Conservation (phyloP, 2,797 vertebrate species). For the Notoglanidium macrostoma region DNA sequence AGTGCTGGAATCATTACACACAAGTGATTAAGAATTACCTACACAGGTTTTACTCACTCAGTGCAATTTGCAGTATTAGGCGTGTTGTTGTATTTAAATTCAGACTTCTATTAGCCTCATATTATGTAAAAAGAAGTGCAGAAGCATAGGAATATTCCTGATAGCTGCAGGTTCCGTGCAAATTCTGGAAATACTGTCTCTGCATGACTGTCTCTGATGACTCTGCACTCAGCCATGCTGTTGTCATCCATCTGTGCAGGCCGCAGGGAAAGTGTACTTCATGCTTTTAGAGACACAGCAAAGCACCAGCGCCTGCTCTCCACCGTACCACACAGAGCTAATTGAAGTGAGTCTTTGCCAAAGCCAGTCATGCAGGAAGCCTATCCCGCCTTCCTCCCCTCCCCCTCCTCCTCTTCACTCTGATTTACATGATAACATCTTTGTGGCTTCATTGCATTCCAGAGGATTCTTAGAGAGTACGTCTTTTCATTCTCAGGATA, state of each 20-base stretch:
- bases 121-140: neutral
- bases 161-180: conserved; percentile 1
- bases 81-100: neutral
- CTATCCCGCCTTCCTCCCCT: conserved; percentile 27
- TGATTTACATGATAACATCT: conserved; percentile 34
- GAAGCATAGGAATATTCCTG: neutral
- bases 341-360: conserved; percentile 58
- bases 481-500: neutral
- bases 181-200: conserved; percentile 4
- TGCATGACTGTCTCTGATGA: conserved; percentile 43
- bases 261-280: conserved; percentile 31
- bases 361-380: conserved; percentile 34
- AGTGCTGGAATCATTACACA: conserved; percentile 40
- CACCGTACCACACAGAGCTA: conserved; percentile 58
- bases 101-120: neutral
- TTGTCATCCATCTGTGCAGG: conserved; percentile 51
- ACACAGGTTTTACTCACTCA: neutral
- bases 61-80: too few species aligned
- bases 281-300: conserved; percentile 54
- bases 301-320: conserved; percentile 55
- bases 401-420: conserved; percentile 9
- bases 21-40: neutral
- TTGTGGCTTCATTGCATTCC: conserved; percentile 21
- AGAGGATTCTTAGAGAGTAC: neutral
- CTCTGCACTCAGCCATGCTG: conserved; percentile 44